These are phyloP conservation scores for Chascanopsetta lugubris DNA, from an alignment of 2,113 vertebrate genomes.

Conservation along the genomic window DNA sequence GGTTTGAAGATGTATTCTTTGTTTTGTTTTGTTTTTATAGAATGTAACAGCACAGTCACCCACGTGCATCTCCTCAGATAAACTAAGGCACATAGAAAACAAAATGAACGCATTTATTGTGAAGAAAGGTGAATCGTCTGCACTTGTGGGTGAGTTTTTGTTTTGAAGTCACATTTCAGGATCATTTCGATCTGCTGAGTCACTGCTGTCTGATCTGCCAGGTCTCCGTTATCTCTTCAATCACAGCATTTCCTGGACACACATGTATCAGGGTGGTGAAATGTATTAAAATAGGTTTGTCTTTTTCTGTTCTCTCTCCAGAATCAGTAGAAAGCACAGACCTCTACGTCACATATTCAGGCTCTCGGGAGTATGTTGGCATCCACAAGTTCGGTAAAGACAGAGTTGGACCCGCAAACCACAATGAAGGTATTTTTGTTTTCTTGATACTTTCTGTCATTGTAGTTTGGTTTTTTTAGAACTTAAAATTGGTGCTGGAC, in stretches of 20 bases:
- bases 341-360: constrained; percentile 60
- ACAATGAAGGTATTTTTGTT: constrained; percentile 44
- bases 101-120: background rate
- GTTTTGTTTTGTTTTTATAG: constrained; percentile 31
- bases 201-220: background rate
- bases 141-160: constrained; percentile 63
- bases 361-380: constrained; percentile 9
- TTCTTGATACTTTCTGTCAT: background rate
- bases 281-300: too few species aligned
- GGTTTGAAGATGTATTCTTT: too few species aligned
- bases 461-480: background rate
- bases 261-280: too few species aligned
- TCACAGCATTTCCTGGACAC: too few species aligned
- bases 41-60: background rate
- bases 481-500: background rate
- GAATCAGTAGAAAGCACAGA: constrained; percentile 5
- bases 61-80: background rate
- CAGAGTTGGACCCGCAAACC: constrained; percentile 7
- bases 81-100: rapidly evolving
- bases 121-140: constrained; percentile 36
- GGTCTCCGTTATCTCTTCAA: background rate
- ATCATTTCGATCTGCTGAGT: background rate
- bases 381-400: constrained; percentile 58
- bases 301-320: constrained; percentile 11
- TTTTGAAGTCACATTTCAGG: rapidly evolving